These are phyloP conservation scores for Pachypanchax playfairii DNA, from an alignment of 2,113 vertebrate species.

Conservation along the genomic window DNA sequence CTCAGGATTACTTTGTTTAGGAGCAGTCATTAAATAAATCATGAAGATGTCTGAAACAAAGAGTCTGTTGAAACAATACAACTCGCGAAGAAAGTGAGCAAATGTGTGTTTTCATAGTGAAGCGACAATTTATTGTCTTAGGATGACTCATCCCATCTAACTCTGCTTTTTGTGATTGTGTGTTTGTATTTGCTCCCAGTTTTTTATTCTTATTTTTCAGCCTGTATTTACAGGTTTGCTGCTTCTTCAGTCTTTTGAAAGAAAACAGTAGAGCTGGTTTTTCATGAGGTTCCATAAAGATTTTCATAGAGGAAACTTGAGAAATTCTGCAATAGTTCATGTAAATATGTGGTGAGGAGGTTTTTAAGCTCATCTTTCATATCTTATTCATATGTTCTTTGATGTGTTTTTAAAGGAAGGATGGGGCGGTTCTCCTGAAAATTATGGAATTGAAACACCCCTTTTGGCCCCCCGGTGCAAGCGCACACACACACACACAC, in stretches of 20 bases:
- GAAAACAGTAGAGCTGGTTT: conserved; percentile 30
- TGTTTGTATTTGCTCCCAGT: conserved; percentile 7
- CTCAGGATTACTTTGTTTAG: conserved; percentile 27
- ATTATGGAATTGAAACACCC: conserved; percentile 51
- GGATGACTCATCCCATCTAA: neutral
- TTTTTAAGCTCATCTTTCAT: conserved; percentile 62
- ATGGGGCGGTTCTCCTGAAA: conserved; percentile 39
- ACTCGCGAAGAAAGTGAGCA: conserved; percentile 19
- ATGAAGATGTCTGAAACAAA: conserved; percentile 31
- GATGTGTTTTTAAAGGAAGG: conserved; percentile 56
- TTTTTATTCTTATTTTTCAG: conserved; percentile 21
- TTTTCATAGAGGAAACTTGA: conserved; percentile 54
- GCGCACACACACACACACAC: conserved; percentile 55
- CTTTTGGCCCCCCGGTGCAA: conserved; percentile 42
- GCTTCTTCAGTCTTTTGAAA: conserved; percentile 10
- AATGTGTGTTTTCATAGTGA: conserved; percentile 8
- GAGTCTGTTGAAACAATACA: conserved; percentile 13
- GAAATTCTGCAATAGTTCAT: conserved; percentile 63
- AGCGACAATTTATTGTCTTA: neutral
- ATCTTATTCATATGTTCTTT: conserved; percentile 68
- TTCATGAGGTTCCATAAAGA: conserved; percentile 28
- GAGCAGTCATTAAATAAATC: conserved; percentile 3
- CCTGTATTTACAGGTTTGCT: conserved; percentile 11
- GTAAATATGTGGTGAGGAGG: conserved; percentile 56
- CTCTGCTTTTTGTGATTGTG: neutral